These are phyloP conservation scores for Misgurnus anguillicaudatus DNA, from an alignment of 2,113 vertebrate genomes.

Conservation along the genomic window DNA sequence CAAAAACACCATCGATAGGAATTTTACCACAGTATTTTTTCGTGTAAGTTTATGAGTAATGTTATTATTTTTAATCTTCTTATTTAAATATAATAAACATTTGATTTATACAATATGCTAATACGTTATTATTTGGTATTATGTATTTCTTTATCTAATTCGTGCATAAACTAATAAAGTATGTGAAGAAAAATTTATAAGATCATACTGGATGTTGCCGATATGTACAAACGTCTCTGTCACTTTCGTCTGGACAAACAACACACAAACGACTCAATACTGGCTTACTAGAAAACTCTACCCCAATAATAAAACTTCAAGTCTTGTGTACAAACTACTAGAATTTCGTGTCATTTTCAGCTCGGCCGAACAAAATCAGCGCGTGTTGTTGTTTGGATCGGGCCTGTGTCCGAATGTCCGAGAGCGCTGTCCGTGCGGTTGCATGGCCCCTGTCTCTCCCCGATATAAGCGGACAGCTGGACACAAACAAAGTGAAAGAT, in stretches of 20 bases:
- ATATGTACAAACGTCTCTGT: background rate
- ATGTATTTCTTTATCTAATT: too few species aligned
- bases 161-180: too few species aligned
- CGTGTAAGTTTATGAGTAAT: too few species aligned
- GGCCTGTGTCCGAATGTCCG: conserved; percentile 44
- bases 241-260: conserved; percentile 19
- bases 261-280: background rate
- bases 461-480: conserved; percentile 74
- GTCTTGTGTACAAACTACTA: conserved; percentile 7
- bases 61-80: too few species aligned
- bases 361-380: conserved; percentile 62
- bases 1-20: too few species aligned
- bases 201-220: background rate
- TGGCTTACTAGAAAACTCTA: background rate
- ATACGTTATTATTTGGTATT: too few species aligned
- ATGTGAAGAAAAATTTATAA: background rate
- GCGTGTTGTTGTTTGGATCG: conserved; percentile 63
- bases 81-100: too few species aligned
- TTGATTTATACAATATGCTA: too few species aligned
- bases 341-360: conserved; percentile 36
- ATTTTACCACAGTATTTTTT: too few species aligned
- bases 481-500: conserved; percentile 62
- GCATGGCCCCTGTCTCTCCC: conserved; percentile 62
- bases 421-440: conserved; percentile 59
- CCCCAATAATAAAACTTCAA: conserved; percentile 14